Evolutionary conservation across 2,888 invertebrate genomes (phyloP), one percentile per base, ranked within the genome.

Genomic region (Clunio marinus): DNA sequence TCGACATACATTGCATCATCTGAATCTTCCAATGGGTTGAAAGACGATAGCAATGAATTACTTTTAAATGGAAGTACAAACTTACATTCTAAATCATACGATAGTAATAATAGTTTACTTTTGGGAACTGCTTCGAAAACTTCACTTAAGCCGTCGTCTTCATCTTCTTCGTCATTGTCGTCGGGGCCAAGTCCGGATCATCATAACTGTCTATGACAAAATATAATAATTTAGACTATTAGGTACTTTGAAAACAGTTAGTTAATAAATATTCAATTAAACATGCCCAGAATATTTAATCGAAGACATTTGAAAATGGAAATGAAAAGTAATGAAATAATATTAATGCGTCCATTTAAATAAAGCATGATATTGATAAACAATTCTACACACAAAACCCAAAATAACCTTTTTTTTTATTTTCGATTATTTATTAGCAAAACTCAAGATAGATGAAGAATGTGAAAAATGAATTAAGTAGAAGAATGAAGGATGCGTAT

Each of bases 11-110:
- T n/a, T 51, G 51, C 22, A 51, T 51, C 51, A 22, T 20, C 51
- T 51, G 51, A 51, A 17, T 20, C 51, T 51, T 51, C 51, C 51
- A 51, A 51, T 51, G 51, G 7, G 51, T 20, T 22, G 10, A 51
- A 51, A 51, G 51, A 17, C 22, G 51, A 51, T 51, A 20, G 51
- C 22, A 51, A 25, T 57, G 57, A 57, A 57, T 57, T 57, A 57
- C 25, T 57, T 57, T 25, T 57, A 57, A 57, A 57, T 57, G 57
- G 57, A 57, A 57, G 57, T 57, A 57, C 57, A 57, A 57, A 27
- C 57, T 27, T 57, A 57, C 57, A 57, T 57, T 57, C 57, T 57
- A 57, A 57, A 57, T 57, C 55, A 55, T 22, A 45, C 4, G 15
- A 10, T 8, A 24, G n/a, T 25, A 8, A 57, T 57, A 27, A 22